These are phyloP conservation scores for Chloropsis hardwickii DNA, from an alignment of 2,113 vertebrate species.

Conservation along the genomic window DNA sequence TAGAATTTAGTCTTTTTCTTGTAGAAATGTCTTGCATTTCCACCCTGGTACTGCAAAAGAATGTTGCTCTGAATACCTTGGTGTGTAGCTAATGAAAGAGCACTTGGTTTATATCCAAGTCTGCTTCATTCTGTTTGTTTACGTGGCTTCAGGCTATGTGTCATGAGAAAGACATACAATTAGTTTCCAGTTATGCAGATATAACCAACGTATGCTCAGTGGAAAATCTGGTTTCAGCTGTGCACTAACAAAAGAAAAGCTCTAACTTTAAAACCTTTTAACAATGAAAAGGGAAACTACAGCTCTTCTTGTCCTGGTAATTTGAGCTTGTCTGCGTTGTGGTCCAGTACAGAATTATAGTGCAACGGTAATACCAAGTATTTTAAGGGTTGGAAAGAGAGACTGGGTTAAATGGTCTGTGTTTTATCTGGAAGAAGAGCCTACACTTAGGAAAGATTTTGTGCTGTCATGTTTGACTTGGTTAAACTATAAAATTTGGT, in stretches of 20 bases:
- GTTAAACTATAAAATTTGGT: background rate
- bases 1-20: background rate
- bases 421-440: background rate
- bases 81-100: background rate
- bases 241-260: background rate
- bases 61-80: background rate
- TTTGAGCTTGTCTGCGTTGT: background rate
- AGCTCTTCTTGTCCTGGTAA: background rate
- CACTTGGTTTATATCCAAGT: background rate
- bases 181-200: background rate
- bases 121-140: background rate
- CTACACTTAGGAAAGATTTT: background rate
- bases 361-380: background rate
- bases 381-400: background rate
- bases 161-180: background rate
- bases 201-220: background rate
- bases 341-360: background rate
- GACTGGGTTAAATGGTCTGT: background rate
- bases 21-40: background rate
- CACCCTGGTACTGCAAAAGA: background rate
- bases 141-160: background rate
- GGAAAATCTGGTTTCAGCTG: background rate
- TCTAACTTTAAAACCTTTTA: background rate
- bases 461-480: background rate
- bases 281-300: background rate